Base-by-base conservation (phyloP, 2,888 invertebrate genomes). In the Chromoteleia sp. region DNA sequence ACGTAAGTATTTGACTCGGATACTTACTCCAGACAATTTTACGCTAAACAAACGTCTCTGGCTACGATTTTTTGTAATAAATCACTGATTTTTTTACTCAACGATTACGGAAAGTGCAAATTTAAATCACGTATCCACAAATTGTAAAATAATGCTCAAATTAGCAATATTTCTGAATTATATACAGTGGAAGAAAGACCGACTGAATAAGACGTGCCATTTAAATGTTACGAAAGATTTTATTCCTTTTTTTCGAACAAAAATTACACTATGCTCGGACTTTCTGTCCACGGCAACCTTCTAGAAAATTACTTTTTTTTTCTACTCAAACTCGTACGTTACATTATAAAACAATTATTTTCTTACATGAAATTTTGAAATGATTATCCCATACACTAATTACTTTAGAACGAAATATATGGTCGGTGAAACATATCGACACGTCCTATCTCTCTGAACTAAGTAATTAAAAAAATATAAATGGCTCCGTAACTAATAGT, bases 1-100 rank as follows among this genome's bases (percentile, higher is more conserved):
- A 50, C 61, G n/a, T n/a, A n/a, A n/a, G n/a, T n/a, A n/a, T n/a
- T 52, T 54, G 43, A 54, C 43, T 43, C 21, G 12, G 30, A 61
- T 52, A 41, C 33, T 52, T 43, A n/a, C n/a, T n/a, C n/a, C n/a
- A n/a, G n/a, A n/a, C 19, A 6, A 2, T 48, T 50, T 59, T 36
- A 48, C 45, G 8, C n/a, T 15, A 6, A 4, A 56, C 12, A 21
- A 33, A 30, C 25, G 19, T 36, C 12, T 43, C 17, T 2, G 8
- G 8, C 5, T 10, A 33, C 10, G 10, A 33, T 33, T 33, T 33
- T 33, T 29, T 7, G n/a, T n/a, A n/a, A n/a, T n/a, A n/a, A n/a
- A n/a, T n/a, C n/a, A n/a, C n/a, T n/a, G n/a, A n/a, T n/a, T n/a
- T n/a, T n/a, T n/a, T n/a, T n/a, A n/a, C n/a, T n/a, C n/a, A n/a